Evolutionary conservation across 2,888 invertebrate species (phyloP), one percentile per base, ranked within the genome.

Genomic region (Polietes domitor): DNA sequence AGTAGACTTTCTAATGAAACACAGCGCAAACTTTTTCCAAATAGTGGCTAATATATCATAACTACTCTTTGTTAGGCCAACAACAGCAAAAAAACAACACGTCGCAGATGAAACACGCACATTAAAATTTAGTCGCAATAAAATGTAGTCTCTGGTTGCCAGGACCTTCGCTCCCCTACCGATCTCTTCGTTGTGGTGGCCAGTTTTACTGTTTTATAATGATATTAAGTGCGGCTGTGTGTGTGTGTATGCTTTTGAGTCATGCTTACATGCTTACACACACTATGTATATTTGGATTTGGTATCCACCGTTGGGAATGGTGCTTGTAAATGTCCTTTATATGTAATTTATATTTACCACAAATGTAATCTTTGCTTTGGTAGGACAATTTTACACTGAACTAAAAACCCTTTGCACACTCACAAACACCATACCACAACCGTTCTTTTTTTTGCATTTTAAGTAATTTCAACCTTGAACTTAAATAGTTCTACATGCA

Each of bases 381-480:
- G 53, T 71, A 72, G 50, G 21, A 17, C 19, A 55, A 72, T 72
- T 50, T 55, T 73, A 41, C 17, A 41, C 17, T 2, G 68, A 7
- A 10, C 43, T 68, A 43, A 61, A 65, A 68, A 41, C 65, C 41
- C 65, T 63, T 63, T 37, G 15, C 41, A 21, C 12, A 24, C 37
- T 19, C 24, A 5, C 43, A 43, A 21, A 19, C 58, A 24, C 55
- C 58, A 37, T 12, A 37, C 12, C 37, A 37, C 37, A n/a, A 37
- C 37, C 12, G 6, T n/a, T 37, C 1, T n/a, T 47, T 15, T 47
- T 47, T 47, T 15, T 47, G 47, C 47, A 72, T 72, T 76, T 50
- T 41, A 65, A 75, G 43, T 47, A 53, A 65, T 63, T 37, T n/a
- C 24, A 83, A 80, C 83, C 83, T 83, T 83, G 80, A 83, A 80